phyloP scores from a whole-genome alignment of 2,113 vertebrate genomes.

The Aspidoscelis tigris region DNA sequence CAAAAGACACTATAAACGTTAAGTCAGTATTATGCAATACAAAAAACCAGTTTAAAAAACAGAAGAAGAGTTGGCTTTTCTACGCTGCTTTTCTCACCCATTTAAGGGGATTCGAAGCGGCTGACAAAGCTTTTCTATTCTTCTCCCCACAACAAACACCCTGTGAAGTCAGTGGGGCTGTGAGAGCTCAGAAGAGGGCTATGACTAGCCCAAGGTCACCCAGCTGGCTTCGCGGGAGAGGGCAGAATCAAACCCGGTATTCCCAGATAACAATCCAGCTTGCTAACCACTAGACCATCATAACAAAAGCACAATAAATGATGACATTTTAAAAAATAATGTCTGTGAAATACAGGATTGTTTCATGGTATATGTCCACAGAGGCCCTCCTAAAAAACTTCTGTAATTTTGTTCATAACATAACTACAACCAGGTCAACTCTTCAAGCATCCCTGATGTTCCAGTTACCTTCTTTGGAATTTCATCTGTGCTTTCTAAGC shows the following conservation, averaged over 20 bases:
- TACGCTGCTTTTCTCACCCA: too few species aligned
- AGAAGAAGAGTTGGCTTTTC: not conserved
- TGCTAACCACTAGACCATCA: too few species aligned
- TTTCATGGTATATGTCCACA: not conserved
- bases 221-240: too few species aligned
- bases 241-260: too few species aligned
- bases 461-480: conserved; percentile 3
- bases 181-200: too few species aligned
- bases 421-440: not conserved
- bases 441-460: not conserved
- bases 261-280: too few species aligned
- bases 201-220: too few species aligned
- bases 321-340: not conserved
- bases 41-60: not conserved
- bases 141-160: too few species aligned
- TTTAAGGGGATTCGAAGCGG: too few species aligned
- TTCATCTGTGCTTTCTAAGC: conserved; percentile 10
- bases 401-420: not conserved
- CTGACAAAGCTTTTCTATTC: too few species aligned
- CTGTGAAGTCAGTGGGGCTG: too few species aligned
- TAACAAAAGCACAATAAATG: not conserved
- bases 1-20: not conserved
- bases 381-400: not conserved
- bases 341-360: not conserved
- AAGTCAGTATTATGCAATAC: not conserved